These are phyloP conservation scores for Zaprionus lachaisei DNA, from an alignment of 1,140 invertebrate genomes.

Conservation along the genomic window DNA sequence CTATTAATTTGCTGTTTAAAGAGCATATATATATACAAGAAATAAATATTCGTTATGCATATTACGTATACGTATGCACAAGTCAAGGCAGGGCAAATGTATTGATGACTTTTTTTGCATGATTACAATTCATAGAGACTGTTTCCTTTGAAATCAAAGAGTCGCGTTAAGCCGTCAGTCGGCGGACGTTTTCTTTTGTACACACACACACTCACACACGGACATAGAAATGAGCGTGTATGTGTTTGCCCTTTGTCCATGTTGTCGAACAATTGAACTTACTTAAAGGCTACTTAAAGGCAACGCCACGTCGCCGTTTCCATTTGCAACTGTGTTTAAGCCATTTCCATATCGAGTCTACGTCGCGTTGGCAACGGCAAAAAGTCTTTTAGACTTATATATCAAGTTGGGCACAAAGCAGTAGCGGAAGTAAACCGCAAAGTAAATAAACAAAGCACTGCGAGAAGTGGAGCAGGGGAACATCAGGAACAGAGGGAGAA, in stretches of 20 bases:
- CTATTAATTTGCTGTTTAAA: too few species aligned
- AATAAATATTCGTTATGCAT: background rate
- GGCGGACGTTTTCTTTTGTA: background rate
- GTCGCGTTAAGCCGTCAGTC: background rate
- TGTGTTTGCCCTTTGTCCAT: background rate
- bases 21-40: background rate
- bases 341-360: conserved; percentile 7
- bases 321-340: conserved; percentile 5
- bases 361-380: conserved; percentile 1
- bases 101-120: conserved; percentile 3
- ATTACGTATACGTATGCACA: background rate
- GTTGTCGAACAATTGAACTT: conserved; percentile 4
- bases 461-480: background rate
- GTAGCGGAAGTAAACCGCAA: conserved; percentile 42
- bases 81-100: background rate
- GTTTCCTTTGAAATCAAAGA: background rate
- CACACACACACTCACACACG: background rate
- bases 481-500: too few species aligned
- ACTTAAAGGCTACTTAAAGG: conserved; percentile 8
- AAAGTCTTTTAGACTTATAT: conserved; percentile 4
- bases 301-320: background rate
- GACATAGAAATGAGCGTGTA: background rate
- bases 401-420: conserved; percentile 9
- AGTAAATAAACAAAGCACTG: conserved; percentile 48
- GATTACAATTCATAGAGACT: background rate